Percentiles rank a stretch among this genome's conserved stretches.
Conservation (phyloP, 2,888 invertebrate genomes). For the Diarsia rubi region DNA sequence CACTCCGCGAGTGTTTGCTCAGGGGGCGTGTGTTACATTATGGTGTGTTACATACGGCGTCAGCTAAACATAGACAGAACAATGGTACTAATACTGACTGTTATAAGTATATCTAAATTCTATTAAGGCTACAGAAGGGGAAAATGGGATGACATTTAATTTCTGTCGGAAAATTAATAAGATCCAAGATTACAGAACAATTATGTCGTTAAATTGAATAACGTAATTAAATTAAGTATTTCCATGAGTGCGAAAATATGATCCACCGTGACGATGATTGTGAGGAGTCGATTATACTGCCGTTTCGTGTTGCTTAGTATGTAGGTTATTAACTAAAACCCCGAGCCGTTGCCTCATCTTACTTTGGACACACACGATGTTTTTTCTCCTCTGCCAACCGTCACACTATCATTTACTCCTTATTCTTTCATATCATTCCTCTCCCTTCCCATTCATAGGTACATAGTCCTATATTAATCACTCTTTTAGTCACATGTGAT, state of each 20-base stretch:
- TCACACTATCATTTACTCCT: too few species aligned
- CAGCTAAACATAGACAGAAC: slow-evolving; percentile 25
- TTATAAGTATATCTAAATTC: not conserved
- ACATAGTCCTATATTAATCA: too few species aligned
- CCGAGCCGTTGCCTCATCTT: too few species aligned
- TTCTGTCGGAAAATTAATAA: slow-evolving; percentile 7
- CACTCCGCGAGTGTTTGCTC: slow-evolving; percentile 46
- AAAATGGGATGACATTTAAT: slow-evolving; percentile 9
- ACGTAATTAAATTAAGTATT: slow-evolving; percentile 18
- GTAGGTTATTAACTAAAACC: too few species aligned
- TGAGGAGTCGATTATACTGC: not conserved
- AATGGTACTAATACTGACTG: not conserved
- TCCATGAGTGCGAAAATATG: not conserved
- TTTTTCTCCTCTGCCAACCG: too few species aligned
- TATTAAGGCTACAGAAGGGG: not conserved
- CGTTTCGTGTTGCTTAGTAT: not conserved
- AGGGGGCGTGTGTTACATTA: slow-evolving; percentile 31
- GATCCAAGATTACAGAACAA: not conserved
- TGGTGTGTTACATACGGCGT: too few species aligned
- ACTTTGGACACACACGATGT: too few species aligned
- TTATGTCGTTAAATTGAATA: slow-evolving; percentile 27
- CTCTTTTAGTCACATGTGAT: too few species aligned
- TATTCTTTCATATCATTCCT: too few species aligned
- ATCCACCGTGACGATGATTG: not conserved
- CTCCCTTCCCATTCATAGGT: too few species aligned